Conservation (phyloP, 2,888 invertebrate species). For the Hypolimnas misippus region DNA sequence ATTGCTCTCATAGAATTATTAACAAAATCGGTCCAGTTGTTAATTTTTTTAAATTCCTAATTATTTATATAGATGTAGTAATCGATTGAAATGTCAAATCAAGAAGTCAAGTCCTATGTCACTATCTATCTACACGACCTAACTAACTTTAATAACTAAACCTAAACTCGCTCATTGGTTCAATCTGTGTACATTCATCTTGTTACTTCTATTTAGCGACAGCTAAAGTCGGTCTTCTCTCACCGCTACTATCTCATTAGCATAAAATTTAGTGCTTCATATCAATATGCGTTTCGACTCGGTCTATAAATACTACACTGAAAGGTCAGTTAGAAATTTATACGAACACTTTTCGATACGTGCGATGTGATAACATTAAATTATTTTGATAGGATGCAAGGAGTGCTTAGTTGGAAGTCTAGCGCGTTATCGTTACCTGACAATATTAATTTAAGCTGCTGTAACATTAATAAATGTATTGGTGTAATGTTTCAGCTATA, state of each 20-base stretch:
- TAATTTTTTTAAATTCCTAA: too few relatives aligned
- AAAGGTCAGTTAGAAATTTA: slow-evolving; percentile 47
- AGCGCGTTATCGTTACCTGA: slow-evolving; percentile 7
- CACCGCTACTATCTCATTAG: slow-evolving; percentile 25
- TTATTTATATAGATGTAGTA: too few relatives aligned
- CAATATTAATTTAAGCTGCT: slow-evolving; percentile 9
- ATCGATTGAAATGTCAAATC: too few relatives aligned
- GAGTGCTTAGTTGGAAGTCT: slow-evolving; percentile 16
- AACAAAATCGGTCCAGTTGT: too few relatives aligned
- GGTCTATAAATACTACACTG: slow-evolving; percentile 53
- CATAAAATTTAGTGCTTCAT: slow-evolving; percentile 47
- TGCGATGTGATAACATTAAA: slow-evolving; percentile 39
- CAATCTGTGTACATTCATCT: slow-evolving; percentile 9
- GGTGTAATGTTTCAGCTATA: slow-evolving; percentile 7
- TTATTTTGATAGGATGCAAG: slow-evolving; percentile 27
- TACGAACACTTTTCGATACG: slow-evolving; percentile 23
- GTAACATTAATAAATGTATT: slow-evolving; percentile 6
- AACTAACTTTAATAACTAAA: too few relatives aligned
- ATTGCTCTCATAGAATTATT: too few relatives aligned
- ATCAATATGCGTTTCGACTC: slow-evolving; percentile 58
- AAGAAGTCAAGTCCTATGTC: too few relatives aligned
- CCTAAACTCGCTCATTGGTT: too few relatives aligned
- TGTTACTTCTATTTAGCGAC: slow-evolving; percentile 15
- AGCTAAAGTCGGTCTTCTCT: slow-evolving; percentile 15
- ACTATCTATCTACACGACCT: too few relatives aligned